Evolutionary conservation across 2,113 vertebrate species (phyloP).

Genomic region (Hepsetus odoe): DNA sequence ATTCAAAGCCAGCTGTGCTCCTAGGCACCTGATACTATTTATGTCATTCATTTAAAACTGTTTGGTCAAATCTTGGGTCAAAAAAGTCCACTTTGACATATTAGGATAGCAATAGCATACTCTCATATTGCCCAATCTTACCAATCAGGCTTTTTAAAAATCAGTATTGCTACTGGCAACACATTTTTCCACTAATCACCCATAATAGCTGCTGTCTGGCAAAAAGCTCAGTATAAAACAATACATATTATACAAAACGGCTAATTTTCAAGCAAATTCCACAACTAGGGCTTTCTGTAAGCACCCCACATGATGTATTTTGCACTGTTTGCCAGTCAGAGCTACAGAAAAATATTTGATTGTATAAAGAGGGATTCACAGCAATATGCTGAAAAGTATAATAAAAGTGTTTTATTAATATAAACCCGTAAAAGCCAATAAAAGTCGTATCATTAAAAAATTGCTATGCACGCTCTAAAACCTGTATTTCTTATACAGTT

Average conservation of each 20-base stretch:
- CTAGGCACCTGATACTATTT: too few relatives aligned
- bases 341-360: not conserved
- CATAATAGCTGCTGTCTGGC: not conserved
- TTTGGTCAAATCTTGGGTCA: too few relatives aligned
- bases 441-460: not conserved
- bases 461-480: conserved; percentile 14
- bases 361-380: not conserved
- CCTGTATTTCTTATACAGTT: conserved; percentile 24
- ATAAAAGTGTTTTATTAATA: not conserved
- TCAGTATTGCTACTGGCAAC: too few relatives aligned
- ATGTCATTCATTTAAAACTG: too few relatives aligned
- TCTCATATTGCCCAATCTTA: not conserved
- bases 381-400: not conserved
- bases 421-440: not conserved
- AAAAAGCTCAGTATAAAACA: not conserved
- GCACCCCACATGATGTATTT: not conserved
- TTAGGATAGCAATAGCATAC: too few relatives aligned
- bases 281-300: not conserved
- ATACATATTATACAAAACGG: too few relatives aligned
- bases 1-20: too few relatives aligned
- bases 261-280: not conserved
- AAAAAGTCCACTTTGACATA: too few relatives aligned
- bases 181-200: too few relatives aligned
- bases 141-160: too few relatives aligned
- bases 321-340: not conserved